Base-by-base conservation (phyloP, 2,888 invertebrate species). In the Macropis europaea region DNA sequence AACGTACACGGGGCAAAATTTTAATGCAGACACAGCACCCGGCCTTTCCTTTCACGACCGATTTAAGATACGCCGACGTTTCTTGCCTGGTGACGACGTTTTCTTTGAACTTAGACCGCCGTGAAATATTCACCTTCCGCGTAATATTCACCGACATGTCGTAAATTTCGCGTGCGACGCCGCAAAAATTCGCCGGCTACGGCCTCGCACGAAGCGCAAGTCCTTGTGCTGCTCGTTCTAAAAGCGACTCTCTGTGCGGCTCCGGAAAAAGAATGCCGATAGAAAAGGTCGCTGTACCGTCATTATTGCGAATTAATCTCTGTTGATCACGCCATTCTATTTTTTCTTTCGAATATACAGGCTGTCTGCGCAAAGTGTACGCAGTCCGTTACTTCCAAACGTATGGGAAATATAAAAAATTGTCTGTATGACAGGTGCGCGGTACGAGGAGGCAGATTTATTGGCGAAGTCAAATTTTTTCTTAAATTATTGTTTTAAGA, bases 101-200 rank as follows among this genome's bases (percentile, higher is more conserved):
- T 59, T 59, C 72, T 73, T 73, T 71, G 73, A 73, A 71, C 71
- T 60, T 63, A 54, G 47, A 59, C 62, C 71, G 64, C 73, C 59
- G 53, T 68, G 71, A 73, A 71, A 73, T 60, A 71, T 66, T 71
- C 71, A 48, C 60, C 54, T 71, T 66, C 56, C 43, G 71, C 53
- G 70, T 64, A 60, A 70, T 71, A 56, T 60, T 32, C 59, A 54
- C 15, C 64, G 54, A 15, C 47, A 43, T 6, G 71, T 73, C 71
- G 64, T 73, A 73, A 73, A 73, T 73, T 60, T 71, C 52, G 59
- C 59, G 54, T 52, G 73, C 59, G 48, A 38, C 61, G 69, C 26
- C 70, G 43, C 72, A 70, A 63, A 70, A 72, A 72, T 72, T 53
- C 34, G 1, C 50, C 50, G 50, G n/a, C n/a, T n/a, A n/a, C n/a